Conservation (phyloP, 2,888 invertebrate genomes). For the Pharmacophagus antenor region DNA sequence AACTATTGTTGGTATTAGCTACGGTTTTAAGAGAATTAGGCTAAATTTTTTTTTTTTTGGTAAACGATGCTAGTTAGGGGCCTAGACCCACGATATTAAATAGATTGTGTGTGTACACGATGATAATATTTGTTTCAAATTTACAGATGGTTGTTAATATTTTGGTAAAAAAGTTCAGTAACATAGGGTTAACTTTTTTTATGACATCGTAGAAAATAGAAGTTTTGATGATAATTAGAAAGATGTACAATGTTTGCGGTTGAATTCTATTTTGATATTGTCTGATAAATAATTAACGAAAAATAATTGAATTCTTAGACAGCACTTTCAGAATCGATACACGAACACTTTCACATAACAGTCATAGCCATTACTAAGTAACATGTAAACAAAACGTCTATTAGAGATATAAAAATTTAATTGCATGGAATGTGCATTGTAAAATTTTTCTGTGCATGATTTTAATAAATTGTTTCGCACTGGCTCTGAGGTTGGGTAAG, state of each 20-base stretch:
- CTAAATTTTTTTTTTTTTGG: conserved; percentile 47
- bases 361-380: conserved; percentile 46
- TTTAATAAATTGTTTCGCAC: conserved; percentile 17
- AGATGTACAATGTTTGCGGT: conserved; percentile 18
- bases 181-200: conserved; percentile 40
- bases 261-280: conserved; percentile 17
- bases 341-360: conserved; percentile 64
- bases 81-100: conserved; percentile 64
- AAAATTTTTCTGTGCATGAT: conserved; percentile 24
- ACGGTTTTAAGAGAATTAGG: conserved; percentile 37
- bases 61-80: conserved; percentile 60
- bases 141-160: conserved; percentile 78
- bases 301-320: conserved; percentile 44
- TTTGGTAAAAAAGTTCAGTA: conserved; percentile 71
- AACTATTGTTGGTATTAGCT: conserved; percentile 50
- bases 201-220: conserved; percentile 30
- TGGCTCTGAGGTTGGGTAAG: conserved; percentile 46
- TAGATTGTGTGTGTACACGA: conserved; percentile 61
- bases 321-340: conserved; percentile 62
- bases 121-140: conserved; percentile 69
- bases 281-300: conserved; percentile 37
- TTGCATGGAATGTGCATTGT: conserved; percentile 28
- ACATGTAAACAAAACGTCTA: conserved; percentile 34
- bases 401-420: conserved; percentile 27
- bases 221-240: conserved; percentile 18